phyloP scores from a whole-genome alignment of 2,888 invertebrate genomes.

The Nomada ruficornis region DNA sequence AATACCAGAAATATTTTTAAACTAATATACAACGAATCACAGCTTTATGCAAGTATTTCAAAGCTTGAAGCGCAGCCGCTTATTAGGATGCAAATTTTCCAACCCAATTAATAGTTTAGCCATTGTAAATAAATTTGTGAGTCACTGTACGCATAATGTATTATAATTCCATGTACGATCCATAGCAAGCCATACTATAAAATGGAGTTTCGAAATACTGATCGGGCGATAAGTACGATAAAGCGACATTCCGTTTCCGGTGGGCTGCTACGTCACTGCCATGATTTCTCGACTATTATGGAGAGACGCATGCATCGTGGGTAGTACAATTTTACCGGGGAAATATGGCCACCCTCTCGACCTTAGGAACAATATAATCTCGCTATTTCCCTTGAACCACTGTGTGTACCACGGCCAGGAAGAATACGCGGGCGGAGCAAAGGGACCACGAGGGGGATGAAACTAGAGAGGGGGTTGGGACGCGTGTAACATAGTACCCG shows the following conservation, averaged over 20 bases:
- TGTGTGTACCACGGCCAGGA: constrained; percentile 50
- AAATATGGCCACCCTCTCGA: constrained; percentile 72
- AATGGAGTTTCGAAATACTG: too few species aligned
- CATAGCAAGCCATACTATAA: too few species aligned
- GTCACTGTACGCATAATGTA: too few species aligned
- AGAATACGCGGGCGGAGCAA: constrained; percentile 67
- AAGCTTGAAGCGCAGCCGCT: too few species aligned
- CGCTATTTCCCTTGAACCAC: constrained; percentile 75
- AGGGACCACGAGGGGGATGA: constrained; percentile 59
- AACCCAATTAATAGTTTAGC: too few species aligned
- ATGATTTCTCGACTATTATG: constrained; percentile 51
- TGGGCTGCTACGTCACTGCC: constrained; percentile 27
- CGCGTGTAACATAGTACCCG: constrained; percentile 62
- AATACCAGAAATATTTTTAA: too few species aligned
- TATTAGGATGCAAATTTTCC: too few species aligned
- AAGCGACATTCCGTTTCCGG: constrained; percentile 11
- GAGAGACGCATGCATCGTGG: constrained; percentile 49
- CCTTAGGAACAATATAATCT: constrained; percentile 77
- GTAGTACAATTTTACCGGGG: constrained; percentile 63
- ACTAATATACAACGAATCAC: too few species aligned
- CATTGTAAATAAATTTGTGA: too few species aligned
- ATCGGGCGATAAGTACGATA: constrained; percentile 11
- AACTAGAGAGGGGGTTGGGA: constrained; percentile 42
- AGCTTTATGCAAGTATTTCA: too few species aligned
- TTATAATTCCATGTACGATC: too few species aligned